Evolutionary conservation across 2,888 invertebrate species (phyloP).

Genomic region (Eudemis profundana): DNA sequence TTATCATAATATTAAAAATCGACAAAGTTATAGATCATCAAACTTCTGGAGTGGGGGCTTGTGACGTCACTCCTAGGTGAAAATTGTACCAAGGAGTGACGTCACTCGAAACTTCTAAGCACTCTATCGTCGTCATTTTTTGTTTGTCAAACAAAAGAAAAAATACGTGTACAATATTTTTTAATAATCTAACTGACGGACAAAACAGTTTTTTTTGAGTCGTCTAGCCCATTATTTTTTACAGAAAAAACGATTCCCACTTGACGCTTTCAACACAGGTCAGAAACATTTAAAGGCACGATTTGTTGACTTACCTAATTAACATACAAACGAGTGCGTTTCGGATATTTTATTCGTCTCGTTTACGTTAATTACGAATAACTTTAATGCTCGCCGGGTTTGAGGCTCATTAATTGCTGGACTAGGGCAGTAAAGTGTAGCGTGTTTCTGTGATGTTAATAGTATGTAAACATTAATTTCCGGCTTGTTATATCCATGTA

Average conservation of each 20-base stretch:
- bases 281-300: neutral
- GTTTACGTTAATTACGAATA: constrained; percentile 13
- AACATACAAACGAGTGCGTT: neutral
- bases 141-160: no score
- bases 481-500: neutral
- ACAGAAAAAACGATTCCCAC: neutral
- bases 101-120: no score
- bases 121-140: no score
- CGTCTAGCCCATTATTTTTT: neutral
- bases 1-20: no score
- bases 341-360: constrained; percentile 10
- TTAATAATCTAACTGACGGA: no score
- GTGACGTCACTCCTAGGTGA: no score
- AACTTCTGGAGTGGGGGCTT: no score
- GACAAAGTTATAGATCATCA: no score
- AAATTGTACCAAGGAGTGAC: no score
- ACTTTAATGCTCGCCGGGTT: constrained; percentile 7
- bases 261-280: neutral
- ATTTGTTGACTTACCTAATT: constrained; percentile 15
- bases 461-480: constrained; percentile 12
- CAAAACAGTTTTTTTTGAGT: no score
- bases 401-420: constrained; percentile 8
- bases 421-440: constrained; percentile 5
- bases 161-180: no score
- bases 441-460: constrained; percentile 13